Percentiles rank a stretch among this genome's conserved stretches.
Evolutionary conservation across 2,113 vertebrate genomes (phyloP).

Genomic region (Murina feae): DNA sequence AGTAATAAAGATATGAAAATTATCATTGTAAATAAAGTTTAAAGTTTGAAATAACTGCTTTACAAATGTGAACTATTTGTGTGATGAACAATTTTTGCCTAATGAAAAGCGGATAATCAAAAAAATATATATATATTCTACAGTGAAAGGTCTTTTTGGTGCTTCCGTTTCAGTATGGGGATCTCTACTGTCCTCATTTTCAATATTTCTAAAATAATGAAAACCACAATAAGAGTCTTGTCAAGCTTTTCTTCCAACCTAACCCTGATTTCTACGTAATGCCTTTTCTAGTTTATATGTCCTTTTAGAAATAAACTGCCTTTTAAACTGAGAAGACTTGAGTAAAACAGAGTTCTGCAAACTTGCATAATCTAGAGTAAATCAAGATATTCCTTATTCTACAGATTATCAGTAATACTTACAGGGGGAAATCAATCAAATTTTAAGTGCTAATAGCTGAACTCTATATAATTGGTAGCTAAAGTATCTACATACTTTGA

Average conservation of each 20-base stretch:
- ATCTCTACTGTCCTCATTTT: neutral
- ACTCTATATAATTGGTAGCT: neutral
- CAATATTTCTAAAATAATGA: neutral
- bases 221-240: neutral
- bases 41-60: constrained; percentile 65
- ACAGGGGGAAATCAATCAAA: neutral
- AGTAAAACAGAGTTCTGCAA: neutral
- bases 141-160: neutral
- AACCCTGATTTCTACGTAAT: neutral
- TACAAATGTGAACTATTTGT: constrained; percentile 49
- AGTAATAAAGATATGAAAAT: constrained; percentile 71
- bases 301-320: neutral
- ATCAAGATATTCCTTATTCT: neutral
- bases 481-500: neutral
- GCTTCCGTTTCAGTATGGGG: neutral
- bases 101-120: neutral
- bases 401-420: neutral
- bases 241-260: neutral
- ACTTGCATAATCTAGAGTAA: neutral
- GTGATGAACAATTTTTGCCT: neutral
- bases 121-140: neutral
- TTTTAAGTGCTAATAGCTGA: neutral
- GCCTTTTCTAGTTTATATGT: neutral
- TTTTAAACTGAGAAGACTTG: neutral
- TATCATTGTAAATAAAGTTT: constrained; percentile 71